Evolutionary conservation across 2,113 vertebrate genomes (phyloP).

Genomic region (Pseudorectes ferrugineus): DNA sequence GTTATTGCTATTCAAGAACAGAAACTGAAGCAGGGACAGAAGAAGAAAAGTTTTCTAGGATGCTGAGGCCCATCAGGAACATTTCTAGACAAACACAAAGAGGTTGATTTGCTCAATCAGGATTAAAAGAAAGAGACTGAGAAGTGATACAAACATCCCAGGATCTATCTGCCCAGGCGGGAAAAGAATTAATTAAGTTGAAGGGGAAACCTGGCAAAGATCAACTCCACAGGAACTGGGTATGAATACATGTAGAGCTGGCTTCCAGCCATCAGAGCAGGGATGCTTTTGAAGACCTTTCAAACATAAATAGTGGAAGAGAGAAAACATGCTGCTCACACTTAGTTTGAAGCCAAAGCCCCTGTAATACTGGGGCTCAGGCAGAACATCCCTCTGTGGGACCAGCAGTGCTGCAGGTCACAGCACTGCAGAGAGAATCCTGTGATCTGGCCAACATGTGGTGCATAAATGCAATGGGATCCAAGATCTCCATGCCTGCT

Average conservation of each 20-base stretch:
- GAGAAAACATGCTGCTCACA: background rate
- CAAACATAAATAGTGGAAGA: background rate
- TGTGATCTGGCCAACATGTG: background rate
- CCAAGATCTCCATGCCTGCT: background rate
- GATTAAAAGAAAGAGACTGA: background rate
- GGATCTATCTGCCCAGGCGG: background rate
- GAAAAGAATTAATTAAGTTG: background rate
- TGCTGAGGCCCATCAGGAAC: background rate
- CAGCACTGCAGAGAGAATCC: background rate
- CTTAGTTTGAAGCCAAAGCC: background rate
- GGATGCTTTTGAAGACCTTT: background rate
- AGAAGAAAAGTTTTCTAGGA: background rate
- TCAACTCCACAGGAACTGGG: background rate
- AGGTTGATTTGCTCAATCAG: background rate
- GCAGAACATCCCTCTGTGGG: background rate
- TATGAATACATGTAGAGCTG: background rate
- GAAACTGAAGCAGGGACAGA: background rate
- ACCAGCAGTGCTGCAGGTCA: background rate
- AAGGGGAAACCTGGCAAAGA: conserved; percentile 3
- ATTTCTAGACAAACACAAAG: background rate
- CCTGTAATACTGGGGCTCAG: background rate
- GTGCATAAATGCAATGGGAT: background rate
- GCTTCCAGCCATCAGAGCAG: background rate
- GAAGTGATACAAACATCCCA: background rate
- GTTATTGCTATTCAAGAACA: background rate